These are phyloP conservation scores for Tuta absoluta DNA, from an alignment of 2,888 invertebrate genomes.

Conservation along the genomic window DNA sequence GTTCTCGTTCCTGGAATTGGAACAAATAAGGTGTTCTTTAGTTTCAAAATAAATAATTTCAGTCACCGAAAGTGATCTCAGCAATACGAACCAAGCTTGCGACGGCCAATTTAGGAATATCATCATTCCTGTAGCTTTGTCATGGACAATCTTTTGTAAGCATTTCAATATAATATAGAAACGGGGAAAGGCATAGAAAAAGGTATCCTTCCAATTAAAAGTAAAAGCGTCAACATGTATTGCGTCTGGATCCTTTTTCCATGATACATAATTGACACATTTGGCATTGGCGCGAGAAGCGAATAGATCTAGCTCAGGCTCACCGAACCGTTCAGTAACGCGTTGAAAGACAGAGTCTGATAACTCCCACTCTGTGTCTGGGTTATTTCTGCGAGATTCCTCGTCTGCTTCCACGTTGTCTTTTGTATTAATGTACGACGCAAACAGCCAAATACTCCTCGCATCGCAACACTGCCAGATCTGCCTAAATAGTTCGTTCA, in stretches of 20 bases:
- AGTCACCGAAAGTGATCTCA: conserved; percentile 9
- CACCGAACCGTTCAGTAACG: conserved; percentile 5
- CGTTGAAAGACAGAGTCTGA: neutral
- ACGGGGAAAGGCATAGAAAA: conserved; percentile 33
- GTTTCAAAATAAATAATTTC: conserved; percentile 20
- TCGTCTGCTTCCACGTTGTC: conserved; percentile 31
- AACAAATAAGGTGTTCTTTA: neutral
- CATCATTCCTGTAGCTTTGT: conserved; percentile 28
- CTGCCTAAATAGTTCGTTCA: conserved; percentile 24
- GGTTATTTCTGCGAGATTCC: conserved; percentile 24
- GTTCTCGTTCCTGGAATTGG: conserved; percentile 1
- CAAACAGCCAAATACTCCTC: conserved; percentile 28
- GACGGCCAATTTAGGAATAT: conserved; percentile 30
- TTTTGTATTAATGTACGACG: conserved; percentile 31
- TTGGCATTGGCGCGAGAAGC: conserved; percentile 28
- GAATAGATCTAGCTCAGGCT: conserved; percentile 30
- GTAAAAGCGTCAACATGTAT: conserved; percentile 30
- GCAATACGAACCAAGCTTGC: conserved; percentile 28
- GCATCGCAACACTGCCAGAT: conserved; percentile 33
- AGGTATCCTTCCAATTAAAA: conserved; percentile 19
- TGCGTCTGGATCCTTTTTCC: conserved; percentile 29
- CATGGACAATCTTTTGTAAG: conserved; percentile 28
- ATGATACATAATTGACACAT: conserved; percentile 27
- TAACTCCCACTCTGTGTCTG: conserved; percentile 29
- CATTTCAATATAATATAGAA: conserved; percentile 26